Conservation (phyloP, 2,888 invertebrate genomes). For the Ischnus inquisitorius region DNA sequence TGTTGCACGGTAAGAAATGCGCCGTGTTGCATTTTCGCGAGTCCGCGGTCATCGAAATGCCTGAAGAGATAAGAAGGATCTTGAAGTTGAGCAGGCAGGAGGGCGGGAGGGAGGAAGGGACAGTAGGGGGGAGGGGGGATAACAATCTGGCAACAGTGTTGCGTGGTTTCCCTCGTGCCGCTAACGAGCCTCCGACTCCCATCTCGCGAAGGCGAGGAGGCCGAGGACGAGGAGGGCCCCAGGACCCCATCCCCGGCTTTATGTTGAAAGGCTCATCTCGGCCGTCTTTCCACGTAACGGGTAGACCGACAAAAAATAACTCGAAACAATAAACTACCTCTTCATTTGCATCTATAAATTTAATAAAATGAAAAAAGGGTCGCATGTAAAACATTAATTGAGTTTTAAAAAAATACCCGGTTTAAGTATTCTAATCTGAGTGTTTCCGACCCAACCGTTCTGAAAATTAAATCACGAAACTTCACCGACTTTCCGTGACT, state of each 20-base stretch:
- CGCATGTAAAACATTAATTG: too few species aligned
- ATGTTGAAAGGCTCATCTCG: conserved; percentile 77
- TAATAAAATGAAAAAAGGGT: too few species aligned
- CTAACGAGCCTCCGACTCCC: conserved; percentile 82
- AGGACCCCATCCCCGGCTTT: conserved; percentile 73
- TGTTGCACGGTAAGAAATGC: conserved; percentile 15
- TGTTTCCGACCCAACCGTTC: too few species aligned
- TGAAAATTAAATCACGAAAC: too few species aligned
- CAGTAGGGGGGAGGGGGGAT: conserved; percentile 75
- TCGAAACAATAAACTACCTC: background rate
- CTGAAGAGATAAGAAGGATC: conserved; percentile 52
- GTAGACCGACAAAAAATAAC: conserved; percentile 70
- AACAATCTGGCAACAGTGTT: conserved; percentile 83
- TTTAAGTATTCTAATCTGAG: too few species aligned
- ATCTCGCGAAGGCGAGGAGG: conserved; percentile 71
- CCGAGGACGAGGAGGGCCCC: conserved; percentile 57
- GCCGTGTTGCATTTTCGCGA: conserved; percentile 60
- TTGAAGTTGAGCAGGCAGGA: conserved; percentile 41
- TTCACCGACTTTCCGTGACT: too few species aligned
- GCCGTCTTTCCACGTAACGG: conserved; percentile 74
- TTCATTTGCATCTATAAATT: background rate
- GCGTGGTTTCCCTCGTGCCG: conserved; percentile 80
- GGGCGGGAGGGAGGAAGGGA: conserved; percentile 61
- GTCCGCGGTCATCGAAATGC: conserved; percentile 28
- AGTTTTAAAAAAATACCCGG: too few species aligned